Conservation (phyloP, 2,888 invertebrate species). For the Tridacna crocea region DNA sequence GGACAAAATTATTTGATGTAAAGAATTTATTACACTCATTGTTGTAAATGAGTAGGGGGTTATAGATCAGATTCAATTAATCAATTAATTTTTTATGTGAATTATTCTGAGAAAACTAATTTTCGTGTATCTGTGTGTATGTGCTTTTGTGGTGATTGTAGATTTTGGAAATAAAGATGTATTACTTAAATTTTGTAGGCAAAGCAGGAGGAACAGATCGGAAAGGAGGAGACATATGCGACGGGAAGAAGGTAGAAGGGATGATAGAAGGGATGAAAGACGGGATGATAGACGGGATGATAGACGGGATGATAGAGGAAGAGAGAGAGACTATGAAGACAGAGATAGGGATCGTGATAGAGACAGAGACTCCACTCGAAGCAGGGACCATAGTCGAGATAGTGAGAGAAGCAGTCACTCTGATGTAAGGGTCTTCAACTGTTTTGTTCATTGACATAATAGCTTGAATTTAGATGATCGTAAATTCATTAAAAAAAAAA, state of each 20-base stretch:
- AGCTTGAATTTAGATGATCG: no score
- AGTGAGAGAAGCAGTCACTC: conserved; percentile 42
- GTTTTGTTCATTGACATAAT: no score
- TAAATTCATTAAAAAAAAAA: no score
- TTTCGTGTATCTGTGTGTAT: no score
- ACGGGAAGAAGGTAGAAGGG: conserved; percentile 26
- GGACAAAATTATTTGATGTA: no score
- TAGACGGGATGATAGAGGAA: conserved; percentile 47
- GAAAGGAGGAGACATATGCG: conserved; percentile 55
- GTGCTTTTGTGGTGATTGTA: no score
- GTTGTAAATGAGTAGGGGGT: no score
- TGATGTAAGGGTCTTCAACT: conserved; percentile 11
- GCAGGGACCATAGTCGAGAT: conserved; percentile 54
- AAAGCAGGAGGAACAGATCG: conserved; percentile 56
- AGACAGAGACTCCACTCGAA: conserved; percentile 30
- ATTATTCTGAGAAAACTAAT: no score
- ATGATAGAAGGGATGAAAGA: conserved; percentile 39
- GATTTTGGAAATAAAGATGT: no score
- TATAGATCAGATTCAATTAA: no score
- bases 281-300: conserved; percentile 56
- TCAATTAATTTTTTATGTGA: no score
- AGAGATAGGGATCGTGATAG: conserved; percentile 52
- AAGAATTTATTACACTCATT: no score
- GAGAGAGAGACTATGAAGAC: conserved; percentile 50
- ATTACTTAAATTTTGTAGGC: conserved; percentile 24